Evolutionary conservation across 2,113 vertebrate species (phyloP), one percentile per base, ranked within the genome.

Genomic region (Polyodon spathula): DNA sequence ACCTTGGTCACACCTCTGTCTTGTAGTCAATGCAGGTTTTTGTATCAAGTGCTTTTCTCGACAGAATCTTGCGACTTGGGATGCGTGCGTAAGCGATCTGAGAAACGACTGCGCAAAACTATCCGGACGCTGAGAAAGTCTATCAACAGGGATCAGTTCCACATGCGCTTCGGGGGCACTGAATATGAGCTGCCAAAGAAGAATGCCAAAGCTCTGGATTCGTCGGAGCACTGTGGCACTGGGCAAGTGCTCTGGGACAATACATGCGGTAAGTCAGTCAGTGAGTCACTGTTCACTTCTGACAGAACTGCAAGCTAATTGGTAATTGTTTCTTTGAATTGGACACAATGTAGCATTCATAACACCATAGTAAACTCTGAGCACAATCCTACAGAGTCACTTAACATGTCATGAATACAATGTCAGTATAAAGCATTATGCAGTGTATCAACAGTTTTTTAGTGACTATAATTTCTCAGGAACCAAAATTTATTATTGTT

Each of bases 101-200:
- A 97, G 64, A 98, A 94, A 78, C 85, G 90, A 44, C 89, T 99
- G 17, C 88, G 88, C 68, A 99, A 95, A 73, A 95, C 92, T 60
- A 86, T 94, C 69, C 81, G 95, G 10, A 92, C 89, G 0, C 73
- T 99, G 54, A 84, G 94, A 68, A 99, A 94, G 75, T 93, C 93
- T 3, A 92, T 91, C 76, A 90, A 84, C 83, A 84, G 90, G 70
- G 93, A 96, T 53, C 93, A 96, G 76, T 92, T 99, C 66, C 90
- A 92, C 54, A 61, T 98, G n/a, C 92, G 91, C 1, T 71, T 98
- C 16, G 85, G 89, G 0, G 93, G 93, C 15, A 48, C 74, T 0
- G 89, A 93, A 65, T 90, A 93, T 0, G 87, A 95, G 58, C 74
- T 92, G 40, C 79, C 84, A 63, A 90, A 83, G 50, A 93, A 80